Percentiles rank a stretch among this genome's conserved stretches.
Evolutionary conservation across 2,113 vertebrate species (phyloP).

Genomic region (Archocentrus centrarchus): DNA sequence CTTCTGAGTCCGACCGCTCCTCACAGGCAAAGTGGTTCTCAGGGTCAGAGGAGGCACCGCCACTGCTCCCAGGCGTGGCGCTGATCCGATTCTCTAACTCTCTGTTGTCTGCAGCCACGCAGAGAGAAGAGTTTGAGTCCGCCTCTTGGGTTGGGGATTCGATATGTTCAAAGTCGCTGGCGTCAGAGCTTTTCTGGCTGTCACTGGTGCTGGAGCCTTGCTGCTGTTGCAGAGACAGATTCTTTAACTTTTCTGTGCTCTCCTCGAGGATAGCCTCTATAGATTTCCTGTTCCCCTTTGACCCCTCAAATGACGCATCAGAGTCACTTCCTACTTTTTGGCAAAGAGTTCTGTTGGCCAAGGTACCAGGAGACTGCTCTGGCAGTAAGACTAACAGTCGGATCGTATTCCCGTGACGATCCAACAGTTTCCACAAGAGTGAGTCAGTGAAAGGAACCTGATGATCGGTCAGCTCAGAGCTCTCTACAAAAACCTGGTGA

Average conservation of each 20-base stretch:
- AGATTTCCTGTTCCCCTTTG: slow-evolving; percentile 88
- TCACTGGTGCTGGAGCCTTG: slow-evolving; percentile 90
- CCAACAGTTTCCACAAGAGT: slow-evolving; percentile 94
- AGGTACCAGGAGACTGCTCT: slow-evolving; percentile 90
- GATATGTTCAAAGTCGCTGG: slow-evolving; percentile 95
- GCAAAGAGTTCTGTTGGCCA: slow-evolving; percentile 85
- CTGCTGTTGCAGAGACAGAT: slow-evolving; percentile 88
- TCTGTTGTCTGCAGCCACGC: slow-evolving; percentile 87
- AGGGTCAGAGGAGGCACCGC: slow-evolving; percentile 81
- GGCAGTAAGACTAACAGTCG: slow-evolving; percentile 91
- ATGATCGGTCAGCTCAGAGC: slow-evolving; percentile 90
- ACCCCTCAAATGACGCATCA: slow-evolving; percentile 85
- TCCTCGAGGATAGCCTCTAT: slow-evolving; percentile 96
- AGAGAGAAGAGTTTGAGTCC: slow-evolving; percentile 88
- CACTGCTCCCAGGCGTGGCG: slow-evolving; percentile 26
- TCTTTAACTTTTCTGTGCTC: slow-evolving; percentile 97
- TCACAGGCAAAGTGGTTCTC: slow-evolving; percentile 90
- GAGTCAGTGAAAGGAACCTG: slow-evolving; percentile 92
- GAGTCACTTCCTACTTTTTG: slow-evolving; percentile 86
- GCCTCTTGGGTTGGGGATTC: slow-evolving; percentile 91
- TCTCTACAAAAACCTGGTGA: slow-evolving; percentile 95
- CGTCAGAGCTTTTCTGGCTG: slow-evolving; percentile 95
- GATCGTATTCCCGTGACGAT: slow-evolving; percentile 98
- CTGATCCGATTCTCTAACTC: slow-evolving; percentile 91
- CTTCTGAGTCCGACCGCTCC: slow-evolving; percentile 95